Evolutionary conservation across 1,140 invertebrate genomes (phyloP).

Genomic region (fruit fly (Drosophila melanogaster)): Release_6_plus_ISO1_MT NT_037436.4:15645001-15645500

Average conservation of each 20-base stretch:
- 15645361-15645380: constrained; percentile 2
- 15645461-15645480: constrained; percentile 72
- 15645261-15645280: constrained; percentile 70
- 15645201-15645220: constrained; percentile 32
- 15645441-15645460: constrained; percentile 50
- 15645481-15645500: constrained; percentile 62
- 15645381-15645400: constrained; percentile 37
- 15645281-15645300: constrained; percentile 65
- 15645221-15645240: constrained; percentile 73
- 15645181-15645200: constrained; percentile 27
- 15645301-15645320: constrained; percentile 78
- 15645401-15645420: constrained; percentile 4
- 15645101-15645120: constrained; percentile 1
- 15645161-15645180: constrained; percentile 70
- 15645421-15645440: constrained; percentile 43
- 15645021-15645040: constrained; percentile 8
- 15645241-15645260: constrained; percentile 65
- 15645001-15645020: background rate
- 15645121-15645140: constrained; percentile 10
- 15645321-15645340: constrained; percentile 73
- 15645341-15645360: constrained; percentile 53
- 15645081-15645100: constrained; percentile 66
- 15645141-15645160: constrained; percentile 70
- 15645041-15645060: constrained; percentile 70
- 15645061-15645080: constrained; percentile 80